Evolutionary conservation across 2,888 invertebrate species (phyloP), one percentile per base, ranked within the genome.

Genomic region (Drosophila limbata): DNA sequence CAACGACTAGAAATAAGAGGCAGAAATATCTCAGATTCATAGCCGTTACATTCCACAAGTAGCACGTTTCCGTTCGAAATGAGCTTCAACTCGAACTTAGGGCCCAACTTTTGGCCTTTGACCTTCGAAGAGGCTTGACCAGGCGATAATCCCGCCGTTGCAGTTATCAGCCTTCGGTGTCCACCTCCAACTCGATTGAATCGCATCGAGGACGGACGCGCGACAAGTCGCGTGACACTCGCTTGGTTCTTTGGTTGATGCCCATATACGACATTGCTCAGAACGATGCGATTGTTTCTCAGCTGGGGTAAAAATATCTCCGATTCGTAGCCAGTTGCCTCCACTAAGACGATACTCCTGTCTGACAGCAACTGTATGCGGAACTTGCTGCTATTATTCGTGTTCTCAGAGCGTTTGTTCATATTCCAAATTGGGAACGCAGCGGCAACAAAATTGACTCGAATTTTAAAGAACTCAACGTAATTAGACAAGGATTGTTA

Each of bases 11-110:
- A 59, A 66, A 82, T 68, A 25, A 73, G 71, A 61, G 81, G 84
- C 2, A 82, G 37, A 45, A 84, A 82, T 48, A 82, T 84, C 68
- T 82, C 81, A 69, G 85, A 84, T 65, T 82, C 79, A 31, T 65
- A 76, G 65, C 79, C 84, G 59, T 72, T 73, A 53, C 71, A 81
- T 68, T 81, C 79, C 52, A 57, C 81, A 39, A 81, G 82, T 50
- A 81, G 73, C 37, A 81, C 73, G 42, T 76, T 76, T 28, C 73
- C 69, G 15, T 76, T 76, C 21, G 81, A 73, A 40, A 84, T 76
- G 11, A 81, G 67, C 42, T 81, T 84, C 0, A 81, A 50, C 11
- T 37, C 42, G 35, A 62, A 62, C 9, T 28, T 11, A 6, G 25
- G 10, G 5, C 9, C 17, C 10, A 13, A 11, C 28, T 28, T 28